A percentile compares a stretch with the other conserved stretches of the same genome.
Conservation (phyloP, 64 coral and sea anemone species). For the Cladopsammia gracilis region DNA sequence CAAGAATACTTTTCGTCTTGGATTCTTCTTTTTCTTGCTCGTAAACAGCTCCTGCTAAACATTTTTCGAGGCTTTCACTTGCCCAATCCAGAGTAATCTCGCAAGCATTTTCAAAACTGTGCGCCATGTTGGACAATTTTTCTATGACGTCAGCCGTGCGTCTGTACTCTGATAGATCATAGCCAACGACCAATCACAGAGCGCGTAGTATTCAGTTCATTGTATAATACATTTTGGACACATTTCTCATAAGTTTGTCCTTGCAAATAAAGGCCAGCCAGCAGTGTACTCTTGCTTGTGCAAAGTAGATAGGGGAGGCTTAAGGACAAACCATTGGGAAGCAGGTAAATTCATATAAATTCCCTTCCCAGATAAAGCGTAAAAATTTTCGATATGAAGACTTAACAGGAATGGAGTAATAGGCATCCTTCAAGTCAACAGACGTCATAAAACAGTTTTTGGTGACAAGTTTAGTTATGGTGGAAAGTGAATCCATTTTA, state of each 20-base stretch:
- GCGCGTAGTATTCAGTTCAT: no score
- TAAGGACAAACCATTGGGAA: constrained; percentile 62
- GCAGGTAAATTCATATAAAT: constrained; percentile 28
- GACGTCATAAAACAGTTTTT: constrained; percentile 52
- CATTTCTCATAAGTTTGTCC: background rate
- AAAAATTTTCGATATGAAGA: constrained; percentile 36
- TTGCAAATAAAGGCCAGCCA: constrained; percentile 16
- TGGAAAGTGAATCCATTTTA: constrained; percentile 63
- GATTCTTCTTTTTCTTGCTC: no score
- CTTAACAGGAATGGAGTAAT: constrained; percentile 41
- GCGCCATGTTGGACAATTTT: no score
- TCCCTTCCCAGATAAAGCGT: constrained; percentile 16
- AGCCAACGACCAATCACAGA: no score
- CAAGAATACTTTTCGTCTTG: no score
- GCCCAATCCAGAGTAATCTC: no score
- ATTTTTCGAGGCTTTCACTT: no score
- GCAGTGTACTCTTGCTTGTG: constrained; percentile 38
- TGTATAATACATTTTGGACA: constrained; percentile 19
- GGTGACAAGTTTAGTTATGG: constrained; percentile 42
- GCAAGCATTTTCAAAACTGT: no score
- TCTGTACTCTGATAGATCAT: no score
- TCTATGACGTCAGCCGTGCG: no score
- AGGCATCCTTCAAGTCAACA: constrained; percentile 60
- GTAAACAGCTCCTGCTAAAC: no score
- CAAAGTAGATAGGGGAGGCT: constrained; percentile 24